Percentiles rank a stretch among this genome's conserved stretches.
These are phyloP conservation scores for Peromyscus eremicus DNA, from an alignment of 2,797 vertebrate genomes.

Conservation along the genomic window DNA sequence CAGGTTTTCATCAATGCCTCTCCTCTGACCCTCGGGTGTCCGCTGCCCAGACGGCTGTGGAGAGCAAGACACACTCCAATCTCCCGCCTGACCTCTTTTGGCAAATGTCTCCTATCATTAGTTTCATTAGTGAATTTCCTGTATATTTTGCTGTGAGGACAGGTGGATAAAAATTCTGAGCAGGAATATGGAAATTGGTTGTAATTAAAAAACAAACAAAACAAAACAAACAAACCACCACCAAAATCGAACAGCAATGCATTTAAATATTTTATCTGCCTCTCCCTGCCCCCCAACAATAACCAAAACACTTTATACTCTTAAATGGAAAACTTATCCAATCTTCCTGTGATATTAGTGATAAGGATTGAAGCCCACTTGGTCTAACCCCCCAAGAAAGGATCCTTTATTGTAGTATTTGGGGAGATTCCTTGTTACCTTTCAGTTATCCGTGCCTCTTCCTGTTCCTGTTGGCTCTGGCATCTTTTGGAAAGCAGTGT, in stretches of 20 bases:
- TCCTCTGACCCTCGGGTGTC: slow-evolving; percentile 31
- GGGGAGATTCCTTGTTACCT: slow-evolving; percentile 63
- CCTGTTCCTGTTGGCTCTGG: slow-evolving; percentile 71
- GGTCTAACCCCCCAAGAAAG: slow-evolving; percentile 22
- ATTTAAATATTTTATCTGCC: slow-evolving; percentile 12
- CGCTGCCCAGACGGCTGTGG: background rate
- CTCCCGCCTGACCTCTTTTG: background rate
- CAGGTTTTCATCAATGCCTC: background rate
- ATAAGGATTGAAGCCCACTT: slow-evolving; percentile 29
- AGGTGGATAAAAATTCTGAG: slow-evolving; percentile 42
- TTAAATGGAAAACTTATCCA: slow-evolving; percentile 63
- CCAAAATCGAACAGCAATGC: background rate
- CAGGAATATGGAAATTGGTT: background rate
- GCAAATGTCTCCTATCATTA: background rate
- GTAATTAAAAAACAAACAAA: background rate
- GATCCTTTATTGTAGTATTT: background rate
- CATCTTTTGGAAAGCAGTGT: slow-evolving; percentile 68
- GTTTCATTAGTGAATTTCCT: slow-evolving; percentile 15
- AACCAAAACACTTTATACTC: slow-evolving; percentile 53
- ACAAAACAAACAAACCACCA: background rate
- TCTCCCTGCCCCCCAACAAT: background rate
- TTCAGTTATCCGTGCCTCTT: slow-evolving; percentile 51
- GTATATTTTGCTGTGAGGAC: slow-evolving; percentile 21
- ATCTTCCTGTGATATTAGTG: slow-evolving; percentile 63
- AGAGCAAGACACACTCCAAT: background rate